phyloP scores from a whole-genome alignment of 2,797 vertebrate species.

The Centropyge bicolor region DNA sequence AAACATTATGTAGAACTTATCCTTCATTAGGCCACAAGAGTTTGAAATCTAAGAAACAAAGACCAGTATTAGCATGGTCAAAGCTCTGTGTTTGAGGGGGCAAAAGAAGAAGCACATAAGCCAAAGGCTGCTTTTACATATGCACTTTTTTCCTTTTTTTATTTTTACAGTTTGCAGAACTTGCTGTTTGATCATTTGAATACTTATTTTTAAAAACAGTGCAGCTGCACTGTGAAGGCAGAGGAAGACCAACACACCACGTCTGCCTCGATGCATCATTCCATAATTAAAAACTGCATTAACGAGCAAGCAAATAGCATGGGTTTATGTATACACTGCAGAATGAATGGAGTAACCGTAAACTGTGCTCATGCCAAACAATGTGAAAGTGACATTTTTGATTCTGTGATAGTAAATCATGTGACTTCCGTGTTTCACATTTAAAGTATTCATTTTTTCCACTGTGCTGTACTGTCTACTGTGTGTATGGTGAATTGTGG shows the following conservation, averaged over 20 bases:
- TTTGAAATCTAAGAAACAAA: slow-evolving; percentile 25
- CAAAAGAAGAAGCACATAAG: background rate
- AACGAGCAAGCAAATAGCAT: background rate
- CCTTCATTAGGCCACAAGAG: slow-evolving; percentile 2
- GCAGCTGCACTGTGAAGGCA: slow-evolving; percentile 39
- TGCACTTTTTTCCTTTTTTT: background rate
- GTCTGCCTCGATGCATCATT: background rate
- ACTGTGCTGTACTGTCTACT: background rate
- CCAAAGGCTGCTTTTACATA: slow-evolving; percentile 31
- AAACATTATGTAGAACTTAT: slow-evolving; percentile 14
- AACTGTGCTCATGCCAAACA: background rate
- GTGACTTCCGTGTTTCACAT: slow-evolving; percentile 37
- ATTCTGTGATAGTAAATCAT: slow-evolving; percentile 51
- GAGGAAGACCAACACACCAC: background rate
- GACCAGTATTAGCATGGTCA: background rate
- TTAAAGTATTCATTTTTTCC: background rate
- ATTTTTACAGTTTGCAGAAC: slow-evolving; percentile 41
- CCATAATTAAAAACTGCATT: background rate
- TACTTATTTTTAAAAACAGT: slow-evolving; percentile 56
- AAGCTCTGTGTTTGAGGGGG: background rate
- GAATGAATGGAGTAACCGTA: background rate
- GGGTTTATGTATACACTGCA: background rate
- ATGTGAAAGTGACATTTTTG: slow-evolving; percentile 35
- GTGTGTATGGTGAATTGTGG: background rate
- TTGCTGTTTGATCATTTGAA: slow-evolving; percentile 52